These are phyloP conservation scores for Heliconius congener DNA, from an alignment of 1,140 invertebrate genomes.

Conservation along the genomic window DNA sequence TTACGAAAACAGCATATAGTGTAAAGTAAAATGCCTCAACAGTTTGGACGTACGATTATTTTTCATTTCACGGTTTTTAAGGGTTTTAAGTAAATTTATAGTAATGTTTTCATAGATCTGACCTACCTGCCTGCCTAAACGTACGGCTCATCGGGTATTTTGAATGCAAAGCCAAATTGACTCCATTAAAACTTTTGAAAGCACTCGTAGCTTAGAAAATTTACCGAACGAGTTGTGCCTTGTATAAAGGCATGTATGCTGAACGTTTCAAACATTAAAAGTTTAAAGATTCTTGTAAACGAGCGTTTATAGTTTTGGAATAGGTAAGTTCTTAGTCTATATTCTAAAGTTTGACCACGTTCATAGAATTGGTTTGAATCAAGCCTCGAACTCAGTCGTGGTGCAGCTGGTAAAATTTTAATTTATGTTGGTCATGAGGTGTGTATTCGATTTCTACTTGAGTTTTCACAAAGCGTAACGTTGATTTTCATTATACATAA, in stretches of 20 bases:
- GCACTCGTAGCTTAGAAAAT: conserved; percentile 78
- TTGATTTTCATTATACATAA: no score
- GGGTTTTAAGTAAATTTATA: neutral
- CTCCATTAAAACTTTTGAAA: conserved; percentile 80
- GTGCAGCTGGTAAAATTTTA: neutral
- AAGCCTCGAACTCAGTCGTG: neutral
- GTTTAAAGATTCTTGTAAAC: conserved; percentile 4
- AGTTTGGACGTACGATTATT: no score
- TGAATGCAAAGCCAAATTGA: conserved; percentile 76
- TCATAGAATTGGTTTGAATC: neutral
- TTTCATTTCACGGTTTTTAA: neutral
- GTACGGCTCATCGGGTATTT: conserved; percentile 64
- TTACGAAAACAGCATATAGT: no score
- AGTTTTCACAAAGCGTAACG: no score
- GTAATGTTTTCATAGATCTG: conserved; percentile 19
- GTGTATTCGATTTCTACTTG: no score
- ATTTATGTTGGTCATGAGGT: no score
- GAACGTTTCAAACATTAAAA: conserved; percentile 43
- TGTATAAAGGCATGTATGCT: conserved; percentile 53
- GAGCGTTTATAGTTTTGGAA: neutral
- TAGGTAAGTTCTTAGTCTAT: neutral
- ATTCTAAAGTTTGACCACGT: neutral
- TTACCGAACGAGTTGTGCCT: conserved; percentile 71
- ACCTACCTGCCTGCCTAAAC: conserved; percentile 25
- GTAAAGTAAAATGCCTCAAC: no score